Evolutionary conservation across 2,797 vertebrate genomes (phyloP).

Genomic region (Epinephelus awoara): DNA sequence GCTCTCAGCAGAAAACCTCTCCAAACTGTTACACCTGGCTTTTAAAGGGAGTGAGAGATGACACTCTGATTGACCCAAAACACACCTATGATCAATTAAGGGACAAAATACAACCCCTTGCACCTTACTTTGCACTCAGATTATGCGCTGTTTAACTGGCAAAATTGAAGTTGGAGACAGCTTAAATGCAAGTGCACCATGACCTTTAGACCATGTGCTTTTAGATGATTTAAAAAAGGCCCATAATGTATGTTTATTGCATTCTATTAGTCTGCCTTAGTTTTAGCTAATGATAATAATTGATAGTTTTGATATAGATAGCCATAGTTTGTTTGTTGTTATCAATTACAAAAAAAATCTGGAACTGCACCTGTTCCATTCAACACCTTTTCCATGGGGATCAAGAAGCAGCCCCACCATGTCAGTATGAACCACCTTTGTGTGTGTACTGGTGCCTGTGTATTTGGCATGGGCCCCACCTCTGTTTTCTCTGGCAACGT

Average conservation of each 20-base stretch:
- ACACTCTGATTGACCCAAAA: too few species aligned
- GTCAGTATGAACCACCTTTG: slow-evolving; percentile 22
- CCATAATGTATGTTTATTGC: neutral
- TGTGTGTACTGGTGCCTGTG: slow-evolving; percentile 38
- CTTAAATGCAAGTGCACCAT: too few species aligned
- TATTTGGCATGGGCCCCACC: slow-evolving; percentile 82
- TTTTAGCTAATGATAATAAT: neutral
- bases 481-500: slow-evolving; percentile 85
- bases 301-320: neutral
- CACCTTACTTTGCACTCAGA: too few species aligned
- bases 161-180: too few species aligned
- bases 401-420: slow-evolving; percentile 17
- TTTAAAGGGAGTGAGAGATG: too few species aligned
- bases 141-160: too few species aligned
- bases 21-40: too few species aligned
- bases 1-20: too few species aligned
- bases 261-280: neutral
- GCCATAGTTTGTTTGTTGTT: neutral
- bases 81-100: too few species aligned
- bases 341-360: slow-evolving; percentile 4
- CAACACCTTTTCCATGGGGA: slow-evolving; percentile 21
- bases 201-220: too few species aligned
- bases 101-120: too few species aligned
- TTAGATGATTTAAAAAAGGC: too few species aligned
- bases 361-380: slow-evolving; percentile 7